These are phyloP conservation scores for Sphenodon punctatus DNA, from an alignment of 2,797 vertebrate genomes.

Conservation along the genomic window DNA sequence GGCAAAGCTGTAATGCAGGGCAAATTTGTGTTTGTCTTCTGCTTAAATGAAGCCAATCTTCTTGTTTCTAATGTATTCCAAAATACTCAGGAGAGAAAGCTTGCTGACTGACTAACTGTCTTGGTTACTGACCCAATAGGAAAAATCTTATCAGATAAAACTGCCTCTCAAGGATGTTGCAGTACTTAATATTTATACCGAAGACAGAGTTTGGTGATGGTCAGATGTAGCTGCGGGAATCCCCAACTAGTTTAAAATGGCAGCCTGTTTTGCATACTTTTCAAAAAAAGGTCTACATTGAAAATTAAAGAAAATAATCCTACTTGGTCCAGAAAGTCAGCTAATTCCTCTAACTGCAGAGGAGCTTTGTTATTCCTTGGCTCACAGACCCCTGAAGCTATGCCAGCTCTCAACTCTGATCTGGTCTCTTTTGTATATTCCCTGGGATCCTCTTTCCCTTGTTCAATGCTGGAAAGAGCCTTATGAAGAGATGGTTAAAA, in stretches of 20 bases:
- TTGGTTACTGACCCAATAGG: neutral
- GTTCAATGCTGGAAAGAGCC: constrained; percentile 86
- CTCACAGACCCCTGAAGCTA: neutral
- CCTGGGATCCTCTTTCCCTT: constrained; percentile 56
- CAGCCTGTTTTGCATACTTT: neutral
- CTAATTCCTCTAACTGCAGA: constrained; percentile 82
- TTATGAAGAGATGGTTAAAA: constrained; percentile 26
- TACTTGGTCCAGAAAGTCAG: constrained; percentile 88
- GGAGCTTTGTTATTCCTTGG: constrained; percentile 48
- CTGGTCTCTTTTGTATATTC: constrained; percentile 21
- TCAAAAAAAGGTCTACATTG: neutral
- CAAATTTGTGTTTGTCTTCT: neutral
- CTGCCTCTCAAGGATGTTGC: too few relatives aligned
- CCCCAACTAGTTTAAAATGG: neutral
- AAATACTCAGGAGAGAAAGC: neutral
- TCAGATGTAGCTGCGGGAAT: neutral
- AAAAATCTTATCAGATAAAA: neutral
- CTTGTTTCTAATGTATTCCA: neutral
- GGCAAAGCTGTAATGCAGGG: neutral
- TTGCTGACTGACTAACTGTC: neutral
- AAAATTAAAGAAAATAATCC: neutral
- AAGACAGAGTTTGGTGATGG: neutral
- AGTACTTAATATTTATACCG: too few relatives aligned
- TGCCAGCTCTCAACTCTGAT: neutral
- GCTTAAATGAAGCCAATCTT: neutral